Percentiles rank a stretch among this genome's conserved stretches.
Conservation (phyloP, 1,140 invertebrate genomes). For the Acyrthosiphon pisum region DNA sequence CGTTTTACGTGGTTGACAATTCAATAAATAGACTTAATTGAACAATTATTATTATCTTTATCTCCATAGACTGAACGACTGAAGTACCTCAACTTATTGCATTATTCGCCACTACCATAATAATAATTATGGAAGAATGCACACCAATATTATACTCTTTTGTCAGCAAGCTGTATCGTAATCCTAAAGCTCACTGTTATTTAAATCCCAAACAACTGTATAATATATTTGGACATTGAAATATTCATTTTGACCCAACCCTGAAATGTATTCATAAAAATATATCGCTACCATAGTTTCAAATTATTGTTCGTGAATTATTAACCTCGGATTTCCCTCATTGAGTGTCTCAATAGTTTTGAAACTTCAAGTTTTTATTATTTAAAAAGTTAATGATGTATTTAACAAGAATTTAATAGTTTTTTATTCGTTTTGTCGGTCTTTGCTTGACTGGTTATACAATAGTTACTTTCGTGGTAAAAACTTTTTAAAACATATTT, state of each 20-base stretch:
- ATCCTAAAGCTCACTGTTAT: neutral
- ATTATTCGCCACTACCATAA: neutral
- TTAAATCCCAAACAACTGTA: neutral
- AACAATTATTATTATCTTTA: neutral
- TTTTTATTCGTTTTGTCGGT: neutral
- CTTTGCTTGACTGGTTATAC: neutral
- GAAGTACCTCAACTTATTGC: neutral
- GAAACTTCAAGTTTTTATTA: neutral
- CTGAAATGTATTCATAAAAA: neutral
- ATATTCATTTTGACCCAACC: neutral
- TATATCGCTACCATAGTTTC: neutral
- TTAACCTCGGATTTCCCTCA: neutral
- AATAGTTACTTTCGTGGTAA: neutral
- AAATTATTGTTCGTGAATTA: neutral
- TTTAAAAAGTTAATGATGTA: neutral
- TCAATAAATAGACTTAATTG: neutral
- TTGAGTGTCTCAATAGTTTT: neutral
- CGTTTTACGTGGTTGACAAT: neutral
- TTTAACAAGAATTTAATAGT: neutral
- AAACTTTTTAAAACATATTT: neutral
- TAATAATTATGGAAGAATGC: neutral
- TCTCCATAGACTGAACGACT: neutral
- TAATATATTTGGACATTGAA: neutral
- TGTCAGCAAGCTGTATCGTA: neutral
- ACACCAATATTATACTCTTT: neutral